Percentiles rank a stretch among this genome's conserved stretches.
These are phyloP conservation scores for Byasa hedistus DNA, from an alignment of 2,888 invertebrate genomes.

Conservation along the genomic window DNA sequence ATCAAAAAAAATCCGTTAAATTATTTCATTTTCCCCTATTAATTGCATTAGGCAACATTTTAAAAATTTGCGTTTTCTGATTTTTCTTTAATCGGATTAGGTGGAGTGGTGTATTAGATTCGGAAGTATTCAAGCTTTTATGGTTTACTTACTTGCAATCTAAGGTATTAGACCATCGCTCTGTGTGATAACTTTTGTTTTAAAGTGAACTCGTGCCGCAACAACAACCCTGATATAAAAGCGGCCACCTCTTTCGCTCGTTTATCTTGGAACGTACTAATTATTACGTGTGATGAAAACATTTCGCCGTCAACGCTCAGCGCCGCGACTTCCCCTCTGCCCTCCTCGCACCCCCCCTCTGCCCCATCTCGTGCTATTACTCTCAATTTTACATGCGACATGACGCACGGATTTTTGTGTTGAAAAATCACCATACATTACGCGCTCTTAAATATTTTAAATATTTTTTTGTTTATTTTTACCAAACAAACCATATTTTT, in stretches of 20 bases:
- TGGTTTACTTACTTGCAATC: background rate
- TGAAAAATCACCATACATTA: conserved; percentile 25
- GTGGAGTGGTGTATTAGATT: too few species aligned
- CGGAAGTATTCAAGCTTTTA: too few species aligned
- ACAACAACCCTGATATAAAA: conserved; percentile 42
- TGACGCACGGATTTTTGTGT: conserved; percentile 26
- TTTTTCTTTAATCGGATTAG: too few species aligned
- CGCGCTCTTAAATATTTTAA: conserved; percentile 21
- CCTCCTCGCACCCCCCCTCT: conserved; percentile 6
- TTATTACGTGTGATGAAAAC: conserved; percentile 55
- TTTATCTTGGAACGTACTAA: conserved; percentile 51
- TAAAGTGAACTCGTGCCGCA: background rate
- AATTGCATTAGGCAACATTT: too few species aligned
- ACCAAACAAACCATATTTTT: conserved; percentile 27
- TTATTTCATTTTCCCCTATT: background rate
- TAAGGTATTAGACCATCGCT: background rate
- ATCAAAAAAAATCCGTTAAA: background rate
- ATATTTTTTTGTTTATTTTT: background rate
- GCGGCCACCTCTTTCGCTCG: conserved; percentile 37
- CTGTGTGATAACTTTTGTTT: background rate
- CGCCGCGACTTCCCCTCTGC: conserved; percentile 39
- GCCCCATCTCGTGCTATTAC: conserved; percentile 34
- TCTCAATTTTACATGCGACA: conserved; percentile 29
- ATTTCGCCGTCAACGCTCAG: conserved; percentile 44
- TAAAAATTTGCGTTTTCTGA: too few species aligned